These are phyloP conservation scores for Drosophila paramelanica DNA, from an alignment of 2,888 invertebrate genomes.

Conservation along the genomic window DNA sequence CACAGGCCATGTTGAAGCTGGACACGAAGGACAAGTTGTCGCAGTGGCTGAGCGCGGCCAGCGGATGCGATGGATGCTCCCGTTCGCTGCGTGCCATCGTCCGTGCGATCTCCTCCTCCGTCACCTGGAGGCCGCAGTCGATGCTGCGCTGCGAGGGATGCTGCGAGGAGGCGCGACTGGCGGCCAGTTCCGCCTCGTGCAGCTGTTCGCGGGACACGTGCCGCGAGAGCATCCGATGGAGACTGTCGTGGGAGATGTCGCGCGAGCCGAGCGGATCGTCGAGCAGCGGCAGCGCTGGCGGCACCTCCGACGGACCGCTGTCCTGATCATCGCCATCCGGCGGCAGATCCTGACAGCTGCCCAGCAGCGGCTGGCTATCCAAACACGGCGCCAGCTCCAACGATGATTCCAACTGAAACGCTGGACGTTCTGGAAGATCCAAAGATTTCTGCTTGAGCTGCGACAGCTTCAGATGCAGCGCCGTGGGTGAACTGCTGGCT, in stretches of 20 bases:
- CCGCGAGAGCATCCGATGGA: constrained; percentile 86
- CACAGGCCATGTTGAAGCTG: constrained; percentile 88
- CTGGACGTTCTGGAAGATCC: constrained; percentile 71
- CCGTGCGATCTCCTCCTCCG: constrained; percentile 95
- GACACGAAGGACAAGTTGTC: constrained; percentile 94
- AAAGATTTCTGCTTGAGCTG: constrained; percentile 87
- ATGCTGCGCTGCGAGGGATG: constrained; percentile 90
- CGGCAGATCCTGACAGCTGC: constrained; percentile 59
- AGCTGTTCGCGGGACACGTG: constrained; percentile 89
- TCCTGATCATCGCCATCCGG: constrained; percentile 89
- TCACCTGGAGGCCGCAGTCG: constrained; percentile 94
- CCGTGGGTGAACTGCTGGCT: constrained; percentile 86
- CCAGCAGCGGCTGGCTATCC: constrained; percentile 49
- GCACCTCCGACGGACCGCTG: constrained; percentile 92
- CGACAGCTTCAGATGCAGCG: constrained; percentile 86
- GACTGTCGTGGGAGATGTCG: constrained; percentile 93
- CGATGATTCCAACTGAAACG: constrained; percentile 85
- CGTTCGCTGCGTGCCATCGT: constrained; percentile 87
- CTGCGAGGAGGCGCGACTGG: constrained; percentile 86
- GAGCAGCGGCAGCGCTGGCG: constrained; percentile 92
- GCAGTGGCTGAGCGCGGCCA: constrained; percentile 95
- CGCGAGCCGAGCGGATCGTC: constrained; percentile 92
- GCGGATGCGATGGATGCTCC: constrained; percentile 90
- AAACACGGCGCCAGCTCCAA: constrained; percentile 37
- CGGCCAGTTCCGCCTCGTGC: constrained; percentile 84